A percentile compares a stretch with the other conserved stretches of the same genome.
Evolutionary conservation across 1,140 invertebrate genomes (phyloP).

Genomic region (Trichonephila clavata): DNA sequence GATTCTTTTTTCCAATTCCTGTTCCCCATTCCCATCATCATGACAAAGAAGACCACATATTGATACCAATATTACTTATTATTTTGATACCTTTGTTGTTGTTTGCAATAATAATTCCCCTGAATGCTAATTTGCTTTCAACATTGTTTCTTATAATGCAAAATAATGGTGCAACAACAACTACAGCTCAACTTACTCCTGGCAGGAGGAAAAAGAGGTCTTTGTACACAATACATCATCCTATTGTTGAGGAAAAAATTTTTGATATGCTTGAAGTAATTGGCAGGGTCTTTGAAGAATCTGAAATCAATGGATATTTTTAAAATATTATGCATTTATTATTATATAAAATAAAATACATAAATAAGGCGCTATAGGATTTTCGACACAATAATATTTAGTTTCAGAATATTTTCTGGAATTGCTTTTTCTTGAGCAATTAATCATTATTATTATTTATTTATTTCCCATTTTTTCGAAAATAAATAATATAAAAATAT

Average conservation of each 20-base stretch:
- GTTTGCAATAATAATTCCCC: conserved; percentile 73
- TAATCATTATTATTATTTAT: conserved; percentile 3
- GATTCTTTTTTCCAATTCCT: conserved; percentile 69
- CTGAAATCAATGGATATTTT: not conserved
- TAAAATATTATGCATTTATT: not conserved
- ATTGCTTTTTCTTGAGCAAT: not conserved
- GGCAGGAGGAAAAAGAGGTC: conserved; percentile 45
- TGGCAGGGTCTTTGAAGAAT: conserved; percentile 11
- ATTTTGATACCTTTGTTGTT: conserved; percentile 66
- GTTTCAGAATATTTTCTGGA: not conserved
- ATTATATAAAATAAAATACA: too few relatives aligned
- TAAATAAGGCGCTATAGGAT: not conserved
- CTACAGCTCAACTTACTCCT: conserved; percentile 39
- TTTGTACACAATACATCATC: conserved; percentile 10
- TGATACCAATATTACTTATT: conserved; percentile 56
- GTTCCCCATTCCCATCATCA: conserved; percentile 54
- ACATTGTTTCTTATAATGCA: conserved; percentile 74
- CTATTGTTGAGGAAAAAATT: conserved; percentile 48
- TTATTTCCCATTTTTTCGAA: not conserved
- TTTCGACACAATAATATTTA: not conserved
- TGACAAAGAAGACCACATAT: conserved; percentile 65
- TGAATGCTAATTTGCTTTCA: conserved; percentile 70
- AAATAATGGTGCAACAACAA: conserved; percentile 54
- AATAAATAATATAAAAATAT: too few relatives aligned
- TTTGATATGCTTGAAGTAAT: conserved; percentile 29